Evolutionary conservation across 2,797 vertebrate genomes (phyloP).

Genomic region (Poecilia velifera): DNA sequence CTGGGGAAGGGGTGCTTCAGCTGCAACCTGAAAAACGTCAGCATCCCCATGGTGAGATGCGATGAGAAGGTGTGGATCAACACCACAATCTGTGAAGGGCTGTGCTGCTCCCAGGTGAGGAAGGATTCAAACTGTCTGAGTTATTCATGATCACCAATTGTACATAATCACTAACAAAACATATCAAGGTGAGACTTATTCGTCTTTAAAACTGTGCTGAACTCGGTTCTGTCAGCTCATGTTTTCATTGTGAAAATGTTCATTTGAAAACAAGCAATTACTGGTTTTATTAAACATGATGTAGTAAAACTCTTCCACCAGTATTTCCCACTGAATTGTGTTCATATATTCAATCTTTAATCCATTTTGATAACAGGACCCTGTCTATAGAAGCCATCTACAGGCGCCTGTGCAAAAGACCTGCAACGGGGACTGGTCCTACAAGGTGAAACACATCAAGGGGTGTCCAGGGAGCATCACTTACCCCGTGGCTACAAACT

Average conservation of each 20-base stretch:
- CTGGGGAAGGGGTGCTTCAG: slow-evolving; percentile 73
- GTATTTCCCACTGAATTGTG: background rate
- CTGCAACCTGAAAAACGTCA: slow-evolving; percentile 84
- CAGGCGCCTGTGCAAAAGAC: slow-evolving; percentile 64
- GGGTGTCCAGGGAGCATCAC: slow-evolving; percentile 83
- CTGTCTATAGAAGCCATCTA: slow-evolving; percentile 52
- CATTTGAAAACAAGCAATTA: background rate
- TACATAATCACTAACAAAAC: background rate
- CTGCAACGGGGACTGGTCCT: slow-evolving; percentile 86
- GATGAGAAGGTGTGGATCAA: slow-evolving; percentile 78
- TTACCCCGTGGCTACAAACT: slow-evolving; percentile 88
- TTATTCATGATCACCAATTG: background rate
- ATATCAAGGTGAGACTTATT: background rate
- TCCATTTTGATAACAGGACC: slow-evolving; percentile 77
- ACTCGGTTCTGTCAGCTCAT: background rate
- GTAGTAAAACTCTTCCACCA: background rate
- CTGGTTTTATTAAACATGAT: background rate
- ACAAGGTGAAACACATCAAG: slow-evolving; percentile 84
- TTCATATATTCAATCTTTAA: background rate
- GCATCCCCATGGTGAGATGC: slow-evolving; percentile 87
- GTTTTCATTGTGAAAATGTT: background rate
- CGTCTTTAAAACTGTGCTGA: background rate
- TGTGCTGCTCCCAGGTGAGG: slow-evolving; percentile 85
- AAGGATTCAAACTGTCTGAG: background rate
- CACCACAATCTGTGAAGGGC: slow-evolving; percentile 87